Conservation (phyloP, 1,140 invertebrate genomes). For the Zophobas morio region DNA sequence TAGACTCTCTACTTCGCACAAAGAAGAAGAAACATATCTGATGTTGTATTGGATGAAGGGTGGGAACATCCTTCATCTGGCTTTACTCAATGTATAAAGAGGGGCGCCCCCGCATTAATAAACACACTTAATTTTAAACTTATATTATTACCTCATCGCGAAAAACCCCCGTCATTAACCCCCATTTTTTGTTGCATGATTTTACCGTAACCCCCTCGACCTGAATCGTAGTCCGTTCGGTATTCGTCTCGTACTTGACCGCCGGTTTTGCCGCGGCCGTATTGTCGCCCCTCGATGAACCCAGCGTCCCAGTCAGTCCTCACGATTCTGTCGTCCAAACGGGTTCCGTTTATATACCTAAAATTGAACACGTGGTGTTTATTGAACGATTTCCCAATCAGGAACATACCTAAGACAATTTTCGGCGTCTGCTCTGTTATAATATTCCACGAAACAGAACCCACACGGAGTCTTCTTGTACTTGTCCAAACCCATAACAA, state of each 20-base stretch:
- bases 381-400: too few relatives aligned
- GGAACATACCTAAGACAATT: conserved; percentile 85
- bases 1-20: conserved; percentile 57
- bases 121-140: conserved; percentile 1
- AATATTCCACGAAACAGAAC: conserved; percentile 99
- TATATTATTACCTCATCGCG: not conserved
- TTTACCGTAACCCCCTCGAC: conserved; percentile 97
- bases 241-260: conserved; percentile 99
- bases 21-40: conserved; percentile 63
- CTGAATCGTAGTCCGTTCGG: conserved; percentile 96
- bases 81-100: conserved; percentile 12
- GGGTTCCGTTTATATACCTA: conserved; percentile 95
- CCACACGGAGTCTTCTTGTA: conserved; percentile 99
- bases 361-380: conserved; percentile 47
- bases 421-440: conserved; percentile 90
- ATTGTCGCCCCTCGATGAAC: conserved; percentile 98
- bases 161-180: conserved; percentile 55
- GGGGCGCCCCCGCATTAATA: conserved; percentile 3
- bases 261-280: conserved; percentile 97
- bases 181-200: conserved; percentile 88
- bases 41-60: conserved; percentile 64
- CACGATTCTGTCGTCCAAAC: conserved; percentile 97
- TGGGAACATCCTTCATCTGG: conserved; percentile 29
- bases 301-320: conserved; percentile 99
- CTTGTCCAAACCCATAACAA: conserved; percentile 99